Evolutionary conservation across 2,888 invertebrate species (phyloP).

Genomic region (Coleophora deauratella): DNA sequence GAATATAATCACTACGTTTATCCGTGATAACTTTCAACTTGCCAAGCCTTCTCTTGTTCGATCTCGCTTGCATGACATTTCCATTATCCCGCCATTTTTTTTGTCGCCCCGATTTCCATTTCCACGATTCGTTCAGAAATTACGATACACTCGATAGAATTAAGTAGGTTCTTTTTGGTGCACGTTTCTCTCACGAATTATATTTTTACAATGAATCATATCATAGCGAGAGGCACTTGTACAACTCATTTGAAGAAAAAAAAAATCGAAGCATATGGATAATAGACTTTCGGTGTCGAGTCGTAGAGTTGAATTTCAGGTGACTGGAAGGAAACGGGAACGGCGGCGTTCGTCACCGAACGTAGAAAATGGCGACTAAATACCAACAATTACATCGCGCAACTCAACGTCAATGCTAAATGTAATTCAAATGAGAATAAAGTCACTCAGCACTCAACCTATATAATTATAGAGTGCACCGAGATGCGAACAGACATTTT

Average conservation of each 20-base stretch:
- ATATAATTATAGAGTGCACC: slow-evolving; percentile 20
- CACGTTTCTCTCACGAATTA: slow-evolving; percentile 29
- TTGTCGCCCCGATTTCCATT: slow-evolving; percentile 2
- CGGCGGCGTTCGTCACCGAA: slow-evolving; percentile 64
- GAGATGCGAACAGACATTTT: slow-evolving; percentile 35
- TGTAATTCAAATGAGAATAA: slow-evolving; percentile 33
- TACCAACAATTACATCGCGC: slow-evolving; percentile 65
- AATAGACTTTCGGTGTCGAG: slow-evolving; percentile 51
- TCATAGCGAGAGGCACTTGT: slow-evolving; percentile 49
- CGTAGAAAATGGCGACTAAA: slow-evolving; percentile 74
- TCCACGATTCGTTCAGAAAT: slow-evolving; percentile 22
- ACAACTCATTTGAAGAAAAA: slow-evolving; percentile 46
- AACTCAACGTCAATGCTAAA: slow-evolving; percentile 39
- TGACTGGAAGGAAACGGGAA: slow-evolving; percentile 53
- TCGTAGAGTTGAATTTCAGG: slow-evolving; percentile 60
- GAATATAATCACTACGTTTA: too few species aligned
- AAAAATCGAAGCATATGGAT: slow-evolving; percentile 32
- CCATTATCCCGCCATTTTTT: slow-evolving; percentile 42
- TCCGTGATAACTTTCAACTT: slow-evolving; percentile 21
- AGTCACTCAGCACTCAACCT: slow-evolving; percentile 15
- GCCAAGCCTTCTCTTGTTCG: slow-evolving; percentile 17
- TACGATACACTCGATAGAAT: neutral
- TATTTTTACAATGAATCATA: slow-evolving; percentile 61
- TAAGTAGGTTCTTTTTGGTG: slow-evolving; percentile 9
- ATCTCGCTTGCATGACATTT: slow-evolving; percentile 19